phyloP scores from a whole-genome alignment of 2,113 vertebrate species.

The Calypte anna region DNA sequence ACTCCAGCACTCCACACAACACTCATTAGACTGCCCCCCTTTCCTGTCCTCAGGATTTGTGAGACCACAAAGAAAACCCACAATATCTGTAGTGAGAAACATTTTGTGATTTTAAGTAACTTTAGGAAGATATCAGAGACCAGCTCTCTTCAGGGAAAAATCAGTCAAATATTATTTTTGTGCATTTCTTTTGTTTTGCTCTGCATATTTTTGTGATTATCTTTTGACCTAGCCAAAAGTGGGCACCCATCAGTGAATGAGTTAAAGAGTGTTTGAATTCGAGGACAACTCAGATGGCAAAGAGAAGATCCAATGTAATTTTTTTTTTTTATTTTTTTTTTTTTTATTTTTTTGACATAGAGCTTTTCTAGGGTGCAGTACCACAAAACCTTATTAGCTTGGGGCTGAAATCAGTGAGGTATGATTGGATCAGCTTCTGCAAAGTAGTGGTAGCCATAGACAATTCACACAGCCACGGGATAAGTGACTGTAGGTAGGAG shows the following conservation, averaged over 20 bases:
- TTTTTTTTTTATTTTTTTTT: no score
- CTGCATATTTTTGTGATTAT: background rate
- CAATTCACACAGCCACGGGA: background rate
- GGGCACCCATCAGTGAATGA: background rate
- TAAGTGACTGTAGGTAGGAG: background rate
- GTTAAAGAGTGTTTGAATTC: background rate
- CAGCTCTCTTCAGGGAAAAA: background rate
- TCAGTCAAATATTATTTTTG: background rate
- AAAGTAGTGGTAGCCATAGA: fast-evolving
- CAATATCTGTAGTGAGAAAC: background rate
- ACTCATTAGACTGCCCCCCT: background rate
- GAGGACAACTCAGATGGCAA: background rate
- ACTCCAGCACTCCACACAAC: background rate
- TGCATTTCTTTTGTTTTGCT: background rate
- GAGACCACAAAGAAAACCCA: background rate
- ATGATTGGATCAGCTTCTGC: background rate
- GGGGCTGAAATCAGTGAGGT: background rate
- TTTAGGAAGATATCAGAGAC: background rate
- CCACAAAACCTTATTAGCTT: background rate
- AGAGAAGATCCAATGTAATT: background rate
- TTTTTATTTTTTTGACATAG: no score
- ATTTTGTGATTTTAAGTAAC: background rate
- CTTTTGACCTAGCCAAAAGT: background rate
- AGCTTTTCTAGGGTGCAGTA: background rate
- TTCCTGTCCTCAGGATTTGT: background rate